Conservation (phyloP, 2,113 vertebrate genomes). For the Aleadryas rufinucha region DNA sequence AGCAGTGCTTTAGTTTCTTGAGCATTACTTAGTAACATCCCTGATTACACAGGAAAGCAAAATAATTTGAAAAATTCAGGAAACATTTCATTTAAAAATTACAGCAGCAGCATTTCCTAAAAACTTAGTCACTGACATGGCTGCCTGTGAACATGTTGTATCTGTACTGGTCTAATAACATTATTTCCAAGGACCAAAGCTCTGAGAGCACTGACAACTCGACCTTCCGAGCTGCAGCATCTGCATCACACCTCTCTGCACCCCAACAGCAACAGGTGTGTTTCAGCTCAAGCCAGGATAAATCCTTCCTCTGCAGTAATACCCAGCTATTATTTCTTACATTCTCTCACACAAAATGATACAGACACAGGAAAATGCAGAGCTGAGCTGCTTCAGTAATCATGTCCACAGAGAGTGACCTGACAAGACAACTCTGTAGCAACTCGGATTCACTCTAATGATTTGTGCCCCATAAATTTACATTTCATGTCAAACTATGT, state of each 20-base stretch:
- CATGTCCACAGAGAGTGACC: background rate
- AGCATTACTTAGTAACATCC: background rate
- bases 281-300: background rate
- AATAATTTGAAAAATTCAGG: background rate
- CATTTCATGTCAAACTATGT: background rate
- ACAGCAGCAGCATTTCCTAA: background rate
- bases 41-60: background rate
- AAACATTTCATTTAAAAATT: background rate
- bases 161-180: background rate
- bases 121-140: background rate
- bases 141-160: background rate
- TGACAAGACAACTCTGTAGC: background rate
- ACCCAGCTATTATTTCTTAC: background rate
- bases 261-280: background rate
- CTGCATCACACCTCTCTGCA: background rate
- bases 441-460: background rate
- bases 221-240: background rate
- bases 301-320: background rate
- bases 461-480: background rate
- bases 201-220: background rate
- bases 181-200: background rate
- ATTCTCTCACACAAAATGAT: background rate
- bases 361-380: background rate
- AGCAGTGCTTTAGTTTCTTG: background rate
- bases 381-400: background rate